Base-by-base conservation (phyloP, 2,113 vertebrate species). In the Mirounga angustirostris region DNA sequence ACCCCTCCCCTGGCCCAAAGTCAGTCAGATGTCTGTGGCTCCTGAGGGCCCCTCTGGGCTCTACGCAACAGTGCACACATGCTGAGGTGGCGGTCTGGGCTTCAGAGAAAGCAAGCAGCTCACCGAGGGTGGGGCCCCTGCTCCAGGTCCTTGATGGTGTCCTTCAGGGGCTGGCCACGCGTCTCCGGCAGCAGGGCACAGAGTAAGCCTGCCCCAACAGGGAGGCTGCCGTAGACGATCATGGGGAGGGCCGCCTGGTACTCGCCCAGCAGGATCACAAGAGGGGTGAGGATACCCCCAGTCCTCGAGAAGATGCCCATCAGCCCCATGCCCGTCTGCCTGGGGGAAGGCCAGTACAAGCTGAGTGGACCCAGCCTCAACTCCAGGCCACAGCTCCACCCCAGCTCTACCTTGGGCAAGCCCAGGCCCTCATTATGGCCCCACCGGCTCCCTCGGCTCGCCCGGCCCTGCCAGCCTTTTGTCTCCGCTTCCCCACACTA, bases 151-250 rank as follows among this genome's bases (percentile, higher is more conserved):
- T 96, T 87, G 9, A 97, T 91, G 63, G 97, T 81, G 15, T 99
- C 99, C 21, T 96, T 98, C 73, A 99, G 98, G 7, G 99, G 97
- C 0, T 71, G 40, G 21, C 99, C 99, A 0, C 81, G 40, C 0
- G 99, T 99, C 98, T 99, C 99, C 0, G 99, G 99, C 76, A 99
- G 98, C 18, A 99, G 95, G 26, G 98, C 15, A 28, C 99, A 99
- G 14, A 99, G 91, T 2, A 97, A 80, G 0, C 98, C 98, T 0
- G 91, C 99, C 19, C 94, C 0, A 1, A 99, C 65, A 0, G 99
- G 99, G 28, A 98, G 3, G 36, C 97, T 98, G 28, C 99, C 99
- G 0, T 98, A 99, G 88, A 99, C 95, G 50, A 98, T 7, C 99
- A 99, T 99, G 4, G 99, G 99, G 89, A 99, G 96, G 69, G 98